Base-by-base conservation (phyloP, 2,113 vertebrate species). In the Dasyprocta punctata region DNA sequence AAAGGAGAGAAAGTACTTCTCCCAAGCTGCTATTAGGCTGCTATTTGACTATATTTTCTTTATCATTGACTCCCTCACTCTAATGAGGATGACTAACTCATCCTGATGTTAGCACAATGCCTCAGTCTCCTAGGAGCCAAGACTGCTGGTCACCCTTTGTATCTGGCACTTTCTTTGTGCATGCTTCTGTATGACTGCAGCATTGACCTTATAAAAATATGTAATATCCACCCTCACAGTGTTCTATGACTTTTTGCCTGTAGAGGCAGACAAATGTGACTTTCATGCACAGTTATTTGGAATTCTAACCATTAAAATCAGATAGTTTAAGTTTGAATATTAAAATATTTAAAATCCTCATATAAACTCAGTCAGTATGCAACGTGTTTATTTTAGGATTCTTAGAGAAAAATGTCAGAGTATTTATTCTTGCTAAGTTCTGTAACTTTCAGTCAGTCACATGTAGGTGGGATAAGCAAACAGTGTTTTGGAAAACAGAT, bases 311-410 rank as follows among this genome's bases (percentile, higher is more conserved):
- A 78, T 17, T 49, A 49, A 78, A 89, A 67, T 60, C 56, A 92
- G 49, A 73, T 33, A 9, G 71, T 83, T 95, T 58, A 78, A 52
- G 41, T 47, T 41, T 33, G 54, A 78, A 56, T 54, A 38, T 89
- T 94, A 80, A 95, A 93, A 86, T 86, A 94, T 61, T 94, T 86
- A 60, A 65, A 92, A 87, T 65, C 67, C 24, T 5, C 47, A 12
- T 67, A 56, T 71, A 81, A 93, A 93, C 49, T 47, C 52, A 69
- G 30, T 90, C 33, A 65, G 54, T 80, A 47, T 63, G 36, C 65
- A 89, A n/a, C 87, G 30, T 38, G 20, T 28, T 85, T 92, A 81
- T 77, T 92, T 95, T 67, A 89, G 47, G 60, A 91, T 86, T 83
- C 78, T 73, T 78, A n/a, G 49, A 69, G 78, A 44, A 96, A 87